These are phyloP conservation scores for Rhysida immarginata DNA, from an alignment of 1,140 invertebrate species.

Conservation along the genomic window DNA sequence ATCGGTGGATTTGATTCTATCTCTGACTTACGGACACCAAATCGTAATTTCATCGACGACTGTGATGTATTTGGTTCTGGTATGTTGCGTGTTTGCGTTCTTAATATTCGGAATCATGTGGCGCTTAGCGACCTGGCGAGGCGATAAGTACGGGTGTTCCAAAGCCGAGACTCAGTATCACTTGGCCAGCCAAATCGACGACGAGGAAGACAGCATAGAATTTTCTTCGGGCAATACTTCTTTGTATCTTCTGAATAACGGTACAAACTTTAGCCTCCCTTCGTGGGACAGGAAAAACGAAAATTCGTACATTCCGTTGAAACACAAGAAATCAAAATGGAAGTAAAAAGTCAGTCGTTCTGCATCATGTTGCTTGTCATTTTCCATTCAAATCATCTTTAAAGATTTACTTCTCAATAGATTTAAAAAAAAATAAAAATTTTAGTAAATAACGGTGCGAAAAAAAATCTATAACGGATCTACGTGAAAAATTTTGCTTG, in stretches of 20 bases:
- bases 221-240: not conserved
- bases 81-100: not conserved
- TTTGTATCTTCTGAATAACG: slow-evolving; percentile 2
- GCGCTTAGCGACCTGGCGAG: not conserved
- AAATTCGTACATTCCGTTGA: no score
- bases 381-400: no score
- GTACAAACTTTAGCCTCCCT: no score
- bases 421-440: no score
- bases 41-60: not conserved
- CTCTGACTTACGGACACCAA: not conserved
- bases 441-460: no score
- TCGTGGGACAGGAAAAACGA: no score
- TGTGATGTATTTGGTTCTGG: not conserved
- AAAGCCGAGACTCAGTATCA: not conserved
- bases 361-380: no score
- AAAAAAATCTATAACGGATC: no score
- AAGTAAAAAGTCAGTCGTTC: no score
- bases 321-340: no score
- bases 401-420: no score
- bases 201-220: not conserved
- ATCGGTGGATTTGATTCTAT: not conserved
- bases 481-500: no score
- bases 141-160: not conserved
- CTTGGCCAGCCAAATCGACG: not conserved
- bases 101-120: slow-evolving; percentile 1